phyloP scores from a whole-genome alignment of 2,888 invertebrate species.

The Callimorpha dominula region DNA sequence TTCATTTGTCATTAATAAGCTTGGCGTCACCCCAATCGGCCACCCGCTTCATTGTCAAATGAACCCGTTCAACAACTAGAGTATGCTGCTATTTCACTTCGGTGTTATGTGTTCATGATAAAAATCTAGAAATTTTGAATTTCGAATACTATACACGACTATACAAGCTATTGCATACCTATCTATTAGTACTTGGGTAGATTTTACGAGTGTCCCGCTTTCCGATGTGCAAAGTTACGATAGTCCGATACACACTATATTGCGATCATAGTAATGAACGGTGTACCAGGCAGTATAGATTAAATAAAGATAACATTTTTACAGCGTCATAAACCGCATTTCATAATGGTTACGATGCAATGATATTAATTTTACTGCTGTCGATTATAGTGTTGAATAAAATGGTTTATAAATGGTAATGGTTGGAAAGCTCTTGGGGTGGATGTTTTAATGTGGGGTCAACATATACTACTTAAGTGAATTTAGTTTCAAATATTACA shows the following conservation, averaged over 20 bases:
- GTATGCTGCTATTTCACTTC: too few species aligned
- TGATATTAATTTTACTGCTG: slow-evolving; percentile 7
- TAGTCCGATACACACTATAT: background rate
- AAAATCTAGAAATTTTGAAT: background rate
- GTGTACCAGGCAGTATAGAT: background rate
- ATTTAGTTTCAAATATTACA: background rate
- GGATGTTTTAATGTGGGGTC: background rate
- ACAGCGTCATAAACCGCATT: slow-evolving; percentile 6
- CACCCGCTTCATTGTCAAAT: too few species aligned
- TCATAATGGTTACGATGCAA: slow-evolving; percentile 2
- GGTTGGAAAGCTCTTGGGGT: background rate
- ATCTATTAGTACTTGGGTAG: too few species aligned
- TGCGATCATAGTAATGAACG: background rate
- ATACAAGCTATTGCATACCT: too few species aligned
- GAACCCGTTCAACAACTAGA: too few species aligned
- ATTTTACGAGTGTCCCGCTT: background rate
- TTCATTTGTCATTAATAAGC: too few species aligned
- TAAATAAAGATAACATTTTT: slow-evolving; percentile 10
- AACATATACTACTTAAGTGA: background rate
- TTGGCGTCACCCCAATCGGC: too few species aligned
- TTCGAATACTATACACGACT: background rate
- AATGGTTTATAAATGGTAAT: background rate
- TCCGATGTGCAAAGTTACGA: background rate
- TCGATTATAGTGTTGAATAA: slow-evolving; percentile 9
- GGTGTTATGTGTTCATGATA: too few species aligned